Conservation (phyloP, 1,140 invertebrate species). For the Drosophila asahinai region DNA sequence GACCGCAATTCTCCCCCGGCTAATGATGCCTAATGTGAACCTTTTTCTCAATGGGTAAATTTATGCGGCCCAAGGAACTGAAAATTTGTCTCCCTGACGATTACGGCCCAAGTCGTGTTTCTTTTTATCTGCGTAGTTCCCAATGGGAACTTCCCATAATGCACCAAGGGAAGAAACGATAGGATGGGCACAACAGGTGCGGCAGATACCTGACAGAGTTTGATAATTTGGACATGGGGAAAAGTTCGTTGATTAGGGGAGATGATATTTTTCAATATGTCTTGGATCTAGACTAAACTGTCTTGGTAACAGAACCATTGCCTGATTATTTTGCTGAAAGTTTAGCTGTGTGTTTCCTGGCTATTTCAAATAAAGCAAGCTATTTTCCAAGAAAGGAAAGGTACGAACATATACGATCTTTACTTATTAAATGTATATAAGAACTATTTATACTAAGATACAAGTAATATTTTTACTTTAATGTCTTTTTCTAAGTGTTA, state of each 20-base stretch:
- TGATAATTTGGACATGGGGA: neutral
- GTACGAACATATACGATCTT: too few relatives aligned
- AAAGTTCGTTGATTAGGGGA: neutral
- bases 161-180: neutral
- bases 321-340: neutral
- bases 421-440: too few relatives aligned
- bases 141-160: neutral
- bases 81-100: slow-evolving; percentile 49
- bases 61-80: slow-evolving; percentile 58
- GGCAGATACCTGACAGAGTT: neutral
- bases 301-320: neutral
- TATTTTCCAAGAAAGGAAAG: neutral
- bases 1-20: slow-evolving; percentile 52
- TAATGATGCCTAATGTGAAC: slow-evolving; percentile 74
- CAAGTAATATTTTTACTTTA: too few relatives aligned
- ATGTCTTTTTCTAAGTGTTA: too few relatives aligned
- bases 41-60: slow-evolving; percentile 70
- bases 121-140: slow-evolving; percentile 7
- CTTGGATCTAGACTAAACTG: neutral
- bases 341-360: too few relatives aligned
- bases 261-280: neutral
- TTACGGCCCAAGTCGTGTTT: slow-evolving; percentile 14
- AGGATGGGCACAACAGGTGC: neutral
- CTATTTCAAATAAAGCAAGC: neutral
- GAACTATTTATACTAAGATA: too few relatives aligned